Base-by-base conservation (phyloP, 2,113 vertebrate genomes). In the Hystrix cristata region DNA sequence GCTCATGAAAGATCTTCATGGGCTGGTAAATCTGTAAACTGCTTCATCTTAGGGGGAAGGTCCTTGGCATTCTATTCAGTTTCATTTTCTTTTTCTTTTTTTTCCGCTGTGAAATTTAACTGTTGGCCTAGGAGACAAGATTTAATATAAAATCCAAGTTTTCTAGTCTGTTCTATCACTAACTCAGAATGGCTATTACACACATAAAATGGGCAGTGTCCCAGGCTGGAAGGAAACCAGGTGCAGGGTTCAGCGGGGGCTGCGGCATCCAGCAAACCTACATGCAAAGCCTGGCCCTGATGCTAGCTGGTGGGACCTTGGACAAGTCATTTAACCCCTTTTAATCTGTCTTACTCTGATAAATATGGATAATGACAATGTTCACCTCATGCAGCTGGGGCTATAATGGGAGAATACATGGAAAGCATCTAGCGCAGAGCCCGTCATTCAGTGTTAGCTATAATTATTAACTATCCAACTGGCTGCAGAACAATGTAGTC, bases 91-190 rank as follows among this genome's bases (percentile, higher is more conserved):
- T 85, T 64, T 69, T 38, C 3, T 69, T 59, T 57, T 19, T 9
- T 13, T 67, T 76, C 23, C 62, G n/a, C 34, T 34, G 1, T 31
- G 51, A 89, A 74, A 94, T 80, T n/a, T 83, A 93, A 83, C 57
- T 87, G 31, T 19, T 80, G 67, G 34, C n/a, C 55, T 78, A 64
- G 79, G 82, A 90, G 80, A 91, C 62, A 62, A 95, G 84, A 79
- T n/a, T 90, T 84, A 86, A 65, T 53, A 19, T 55, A 46, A 82
- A 95, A 86, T 34, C 29, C 0, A 7, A 92, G 34, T 38, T 76
- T 91, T 67, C 81, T 43, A 55, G 48, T 91, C n/a, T 29, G 38
- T 67, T 92, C 79, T 29, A 5, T 87, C 5, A 81, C 72, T 59
- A 91, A 91, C 67, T 85, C 34, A 34, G 69, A 48, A 74, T 13